Base-by-base conservation (phyloP, 2,797 vertebrate species). In the Acanthornis magna region DNA sequence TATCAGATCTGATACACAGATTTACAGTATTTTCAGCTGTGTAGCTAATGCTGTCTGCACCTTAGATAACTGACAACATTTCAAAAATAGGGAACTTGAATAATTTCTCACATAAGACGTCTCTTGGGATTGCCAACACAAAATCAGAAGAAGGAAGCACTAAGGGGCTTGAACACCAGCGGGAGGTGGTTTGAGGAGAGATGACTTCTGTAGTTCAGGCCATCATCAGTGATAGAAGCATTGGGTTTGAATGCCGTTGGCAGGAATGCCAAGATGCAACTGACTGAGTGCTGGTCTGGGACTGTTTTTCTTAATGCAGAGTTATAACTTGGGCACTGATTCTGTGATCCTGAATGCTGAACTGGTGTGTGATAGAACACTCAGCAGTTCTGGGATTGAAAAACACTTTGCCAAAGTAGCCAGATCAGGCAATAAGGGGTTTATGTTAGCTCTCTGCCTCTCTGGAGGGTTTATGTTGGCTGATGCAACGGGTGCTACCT, bases 21-120 rank as follows among this genome's bases (percentile, higher is more conserved):
- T 73, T 60, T 68, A 66, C 26, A 27, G n/a, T 36, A 40, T 91
- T 88, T 90, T 62, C 72, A 47, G 2, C 0, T 30, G 30, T 51
- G 18, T 78, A 54, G 29, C 38, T 87, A 62, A 10, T 55, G 74
- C 40, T 57, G 22, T 62, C 16, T 68, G 58, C 38, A 68, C 77
- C 79, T 90, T 80, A 75, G 58, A 75, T 74, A 90, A 81, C 50
- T 54, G 62, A 26, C 50, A 74, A 51, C 80, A 73, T 95, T 91
- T 91, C 62, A 78, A 21, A 88, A 88, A 50, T 54, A 30, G 7
- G 51, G 13, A 13, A 12, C 38, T 34, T 50, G 47, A 70, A 66
- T 87, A 72, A 75, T 65, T 90, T 75, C 34, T 81, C 77, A 36
- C 0, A 0, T 50, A 72, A 81, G 9, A 16, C 45, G 34, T 84